These are phyloP conservation scores for Cheilosia impressa DNA, from an alignment of 2,888 invertebrate species.

Conservation along the genomic window DNA sequence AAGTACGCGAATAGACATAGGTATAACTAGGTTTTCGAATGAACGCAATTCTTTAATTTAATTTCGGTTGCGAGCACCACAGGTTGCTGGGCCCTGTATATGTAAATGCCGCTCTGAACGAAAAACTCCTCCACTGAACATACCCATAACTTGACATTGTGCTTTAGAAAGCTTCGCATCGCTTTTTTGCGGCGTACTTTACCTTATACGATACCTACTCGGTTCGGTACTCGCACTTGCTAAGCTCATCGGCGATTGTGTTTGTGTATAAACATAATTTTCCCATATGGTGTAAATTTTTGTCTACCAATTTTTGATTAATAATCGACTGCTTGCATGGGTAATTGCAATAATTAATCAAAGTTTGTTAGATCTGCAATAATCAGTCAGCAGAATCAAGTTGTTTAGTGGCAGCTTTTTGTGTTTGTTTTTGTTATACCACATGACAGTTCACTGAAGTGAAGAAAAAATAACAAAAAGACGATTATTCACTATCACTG, in stretches of 20 bases:
- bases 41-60: no score
- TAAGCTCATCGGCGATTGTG: conserved; percentile 5
- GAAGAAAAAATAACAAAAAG: conserved; percentile 1
- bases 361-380: background rate
- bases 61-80: no score
- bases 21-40: no score
- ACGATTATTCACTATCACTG: conserved; percentile 6
- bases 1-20: no score
- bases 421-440: conserved; percentile 22
- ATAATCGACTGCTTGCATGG: background rate
- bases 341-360: background rate
- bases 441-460: conserved; percentile 14
- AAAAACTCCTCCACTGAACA: background rate
- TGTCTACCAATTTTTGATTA: background rate
- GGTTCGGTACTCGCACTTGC: background rate
- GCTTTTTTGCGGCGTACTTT: background rate
- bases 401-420: background rate
- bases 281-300: conserved; percentile 18
- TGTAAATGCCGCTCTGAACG: no score
- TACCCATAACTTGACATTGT: conserved; percentile 2
- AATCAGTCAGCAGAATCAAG: background rate
- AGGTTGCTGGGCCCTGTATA: no score
- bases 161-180: conserved; percentile 7
- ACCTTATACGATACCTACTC: no score
- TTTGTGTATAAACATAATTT: conserved; percentile 35